Evolutionary conservation across 2,797 vertebrate genomes (phyloP).

Genomic region (Rhynchotus rufescens): DNA sequence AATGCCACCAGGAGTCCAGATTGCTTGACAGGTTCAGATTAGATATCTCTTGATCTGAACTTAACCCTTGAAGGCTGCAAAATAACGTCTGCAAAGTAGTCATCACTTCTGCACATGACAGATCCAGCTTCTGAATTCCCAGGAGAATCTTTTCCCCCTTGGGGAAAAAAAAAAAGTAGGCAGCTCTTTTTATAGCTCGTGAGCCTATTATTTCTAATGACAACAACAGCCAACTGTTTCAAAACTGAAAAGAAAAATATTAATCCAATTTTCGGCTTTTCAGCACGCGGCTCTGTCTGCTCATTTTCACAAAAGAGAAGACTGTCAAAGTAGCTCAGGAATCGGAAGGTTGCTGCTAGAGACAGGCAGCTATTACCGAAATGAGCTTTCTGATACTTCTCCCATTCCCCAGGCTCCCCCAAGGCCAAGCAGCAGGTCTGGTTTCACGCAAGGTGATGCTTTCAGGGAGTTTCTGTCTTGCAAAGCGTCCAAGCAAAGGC

Average conservation of each 20-base stretch:
- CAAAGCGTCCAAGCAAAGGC: not conserved
- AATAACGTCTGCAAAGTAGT: not conserved
- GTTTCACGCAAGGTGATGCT: not conserved
- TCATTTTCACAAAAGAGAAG: not conserved
- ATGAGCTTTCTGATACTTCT: not conserved
- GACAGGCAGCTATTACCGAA: not conserved
- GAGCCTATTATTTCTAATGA: slow-evolving; percentile 15
- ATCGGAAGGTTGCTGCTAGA: not conserved
- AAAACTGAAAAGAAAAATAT: slow-evolving; percentile 1
- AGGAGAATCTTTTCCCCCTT: not conserved
- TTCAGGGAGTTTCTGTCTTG: not conserved
- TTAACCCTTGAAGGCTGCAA: not conserved
- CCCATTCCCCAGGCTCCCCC: not conserved
- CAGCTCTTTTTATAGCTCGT: slow-evolving; percentile 6
- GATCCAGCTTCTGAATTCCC: slow-evolving; percentile 20
- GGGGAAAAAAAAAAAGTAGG: slow-evolving; percentile 1
- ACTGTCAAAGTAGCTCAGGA: not conserved
- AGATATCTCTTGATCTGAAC: too few species aligned
- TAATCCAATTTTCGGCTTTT: slow-evolving; percentile 48
- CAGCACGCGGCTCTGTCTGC: not conserved
- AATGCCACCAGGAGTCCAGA: not conserved
- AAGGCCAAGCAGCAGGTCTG: not conserved
- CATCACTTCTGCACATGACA: not conserved
- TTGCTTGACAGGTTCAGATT: too few species aligned
- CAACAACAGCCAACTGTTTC: slow-evolving; percentile 35